Conservation (phyloP, 2,797 vertebrate genomes). For the Siniperca obscura region DNA sequence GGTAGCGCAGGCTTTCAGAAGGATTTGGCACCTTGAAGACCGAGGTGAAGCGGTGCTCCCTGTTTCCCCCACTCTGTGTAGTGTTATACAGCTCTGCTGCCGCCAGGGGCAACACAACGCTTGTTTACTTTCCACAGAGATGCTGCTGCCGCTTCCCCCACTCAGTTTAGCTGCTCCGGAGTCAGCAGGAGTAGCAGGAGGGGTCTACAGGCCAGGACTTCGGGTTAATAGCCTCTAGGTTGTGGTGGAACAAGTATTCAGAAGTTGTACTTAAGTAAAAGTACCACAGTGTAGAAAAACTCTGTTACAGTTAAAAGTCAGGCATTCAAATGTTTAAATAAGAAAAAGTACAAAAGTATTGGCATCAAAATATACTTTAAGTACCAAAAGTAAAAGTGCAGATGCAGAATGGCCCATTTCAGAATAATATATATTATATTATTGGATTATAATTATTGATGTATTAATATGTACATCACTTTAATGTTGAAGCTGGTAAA, state of each 20-base stretch:
- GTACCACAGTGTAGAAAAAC: background rate
- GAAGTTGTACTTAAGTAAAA: no score
- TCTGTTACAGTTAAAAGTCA: background rate
- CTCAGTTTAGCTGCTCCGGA: background rate
- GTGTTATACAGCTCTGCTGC: background rate
- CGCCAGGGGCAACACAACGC: conserved; percentile 61
- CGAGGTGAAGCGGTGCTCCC: conserved; percentile 35
- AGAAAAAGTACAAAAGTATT: background rate
- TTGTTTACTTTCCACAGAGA: background rate
- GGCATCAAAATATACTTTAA: background rate
- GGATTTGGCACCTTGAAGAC: conserved; percentile 14
- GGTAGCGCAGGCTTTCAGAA: background rate
- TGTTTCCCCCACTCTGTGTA: background rate
- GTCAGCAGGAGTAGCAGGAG: background rate
- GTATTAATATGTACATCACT: background rate
- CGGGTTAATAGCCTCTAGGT: no score
- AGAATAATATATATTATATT: no score
- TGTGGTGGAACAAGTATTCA: background rate
- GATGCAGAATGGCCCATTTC: background rate
- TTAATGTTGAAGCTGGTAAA: background rate
- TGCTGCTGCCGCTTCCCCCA: background rate
- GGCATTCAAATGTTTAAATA: background rate
- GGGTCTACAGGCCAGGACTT: background rate
- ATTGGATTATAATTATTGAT: background rate
- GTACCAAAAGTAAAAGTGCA: background rate